Evolutionary conservation across 2,113 vertebrate species (phyloP), one percentile per base, ranked within the genome.

Genomic region (Stomatorhinus ivindoensis): DNA sequence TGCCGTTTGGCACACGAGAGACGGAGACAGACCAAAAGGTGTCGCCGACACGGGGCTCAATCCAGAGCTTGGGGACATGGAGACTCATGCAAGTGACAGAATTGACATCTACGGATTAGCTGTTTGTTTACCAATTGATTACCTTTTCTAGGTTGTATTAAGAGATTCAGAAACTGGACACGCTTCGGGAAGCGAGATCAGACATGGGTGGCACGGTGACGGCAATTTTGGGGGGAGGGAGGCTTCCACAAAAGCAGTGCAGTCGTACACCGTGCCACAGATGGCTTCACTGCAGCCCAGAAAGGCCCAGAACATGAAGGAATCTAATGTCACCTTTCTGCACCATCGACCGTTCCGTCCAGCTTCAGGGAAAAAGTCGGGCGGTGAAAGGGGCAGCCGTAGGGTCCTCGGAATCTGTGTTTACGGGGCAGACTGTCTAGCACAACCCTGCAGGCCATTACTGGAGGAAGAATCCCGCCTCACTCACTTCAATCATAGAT

Each of bases 1-100:
- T 27, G 85, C 39, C 58, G 89, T 86, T 87, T 4, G 89, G 61
- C 85, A 80, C 89, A 87, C 46, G 48, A 86, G 69, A 84, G 86
- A 91, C 88, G 27, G 44, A 55, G 27, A 39, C 27, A 76, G 69
- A 76, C 31, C 11, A 19, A 39, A 39, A 19, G 31, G 11, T 35
- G 13, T 76, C 11, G 0, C 69, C 39, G 27, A 11, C 69, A 76
- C 31, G 19, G 2, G 31, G 31, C 5, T 39, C 3, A 5, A 19
- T 17, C 15, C 27, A 0, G 69, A 76, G 27, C 69, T 35, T 35
- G 15, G 31, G 27, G 31, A 39, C 31, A 76, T 17, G 27, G 27
- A 76, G 69, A 17, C 27, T 35, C 27, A 15, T 76, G 31, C 31
- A 2, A 39, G 69, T 31, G 31, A 73, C 11, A 31, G 69, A 76